Base-by-base conservation (phyloP, 2,113 vertebrate species). In the Corythoichthys intestinalis region DNA sequence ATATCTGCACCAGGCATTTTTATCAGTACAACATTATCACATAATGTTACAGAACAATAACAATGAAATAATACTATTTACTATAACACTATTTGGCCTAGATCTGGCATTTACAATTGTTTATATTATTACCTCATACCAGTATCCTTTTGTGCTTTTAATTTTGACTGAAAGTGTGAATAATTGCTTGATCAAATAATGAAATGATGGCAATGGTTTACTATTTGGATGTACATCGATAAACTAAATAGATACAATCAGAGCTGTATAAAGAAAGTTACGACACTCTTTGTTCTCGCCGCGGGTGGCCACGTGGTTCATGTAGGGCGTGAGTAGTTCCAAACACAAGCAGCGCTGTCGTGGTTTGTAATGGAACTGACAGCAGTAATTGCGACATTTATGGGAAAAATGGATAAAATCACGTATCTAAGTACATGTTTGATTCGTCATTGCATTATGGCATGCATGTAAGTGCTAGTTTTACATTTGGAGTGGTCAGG, bases 1-100 rank as follows among this genome's bases (percentile, higher is more conserved):
- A 86, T 82, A 83, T 88, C 81, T 86, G 68, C 68, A 86, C 76
- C 60, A 68, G 57, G 56, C 14, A 4, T 76, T 73, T 65, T 73
- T 70, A 66, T 85, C 70, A 67, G 46, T 70, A 41, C 67, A 34
- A 75, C 58, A 70, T 61, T 20, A n/a, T 77, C 41, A 28, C 20
- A 10, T 2, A 39, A 54, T 69, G 2, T 12, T 39, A 59, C 6
- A 66, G 41, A 8, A 52, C 54, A n/a, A 0, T 2, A 4, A 28
- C 0, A 5, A 44, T 11, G 14, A 6, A 62, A 62, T 61, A 37
- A 66, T 49, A 17, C 44, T 20, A 64, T 39, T 44, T 35, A 60
- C 2, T 44, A 11, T 54, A 37, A 44, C 20, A 60, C 57, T 34
- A 67, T 12, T 73, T 58, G 4, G 56, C 61, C 41, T 20, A 57